Base-by-base conservation (phyloP, 2,113 vertebrate genomes). In the Mustelus asterias region DNA sequence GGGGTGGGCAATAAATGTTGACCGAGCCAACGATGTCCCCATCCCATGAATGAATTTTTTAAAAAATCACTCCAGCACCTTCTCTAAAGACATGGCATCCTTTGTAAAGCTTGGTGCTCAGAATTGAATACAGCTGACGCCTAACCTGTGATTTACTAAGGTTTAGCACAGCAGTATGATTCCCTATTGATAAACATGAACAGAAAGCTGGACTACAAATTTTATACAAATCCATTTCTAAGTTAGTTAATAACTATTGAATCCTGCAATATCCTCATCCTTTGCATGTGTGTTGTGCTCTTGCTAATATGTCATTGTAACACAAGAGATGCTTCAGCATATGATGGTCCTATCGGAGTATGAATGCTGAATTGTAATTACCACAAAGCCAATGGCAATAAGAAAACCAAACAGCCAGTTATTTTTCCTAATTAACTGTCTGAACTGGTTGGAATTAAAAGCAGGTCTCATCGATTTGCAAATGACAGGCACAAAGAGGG, bases 401-500 rank as follows among this genome's bases (percentile, higher is more conserved):
- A 60, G 67, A 83, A 94, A 96, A 80, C 70, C 16, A 83, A 96
- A 70, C 44, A 96, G 60, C 20, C 41, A 94, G 96, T 44, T 67
- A 65, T 94, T 96, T 44, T 96, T 96, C 67, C 97, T 97, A 97
- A 97, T 98, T 97, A 97, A 98, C 89, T 29, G 72, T 7, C 92
- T 33, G 58, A 94, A 63, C 37, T 63, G 69, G 11, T 94, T 97
- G 97, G 96, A 97, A 97, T 97, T 96, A 97, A 97, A 96, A 95
- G 63, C 95, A 95, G 96, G 96, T 96, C 93, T 93, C 96, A 97
- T 97, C 97, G 97, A 97, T 98, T 97, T 97, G 96, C 96, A 97
- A 97, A 97, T 97, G 97, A 97, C 97, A 97, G 95, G 29, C 96
- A 94, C 58, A 60, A 6, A 80, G 33, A 85, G 54, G 72, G 95